Conservation (phyloP, 1,140 invertebrate species). For the Philotrypesis tridentata region DNA sequence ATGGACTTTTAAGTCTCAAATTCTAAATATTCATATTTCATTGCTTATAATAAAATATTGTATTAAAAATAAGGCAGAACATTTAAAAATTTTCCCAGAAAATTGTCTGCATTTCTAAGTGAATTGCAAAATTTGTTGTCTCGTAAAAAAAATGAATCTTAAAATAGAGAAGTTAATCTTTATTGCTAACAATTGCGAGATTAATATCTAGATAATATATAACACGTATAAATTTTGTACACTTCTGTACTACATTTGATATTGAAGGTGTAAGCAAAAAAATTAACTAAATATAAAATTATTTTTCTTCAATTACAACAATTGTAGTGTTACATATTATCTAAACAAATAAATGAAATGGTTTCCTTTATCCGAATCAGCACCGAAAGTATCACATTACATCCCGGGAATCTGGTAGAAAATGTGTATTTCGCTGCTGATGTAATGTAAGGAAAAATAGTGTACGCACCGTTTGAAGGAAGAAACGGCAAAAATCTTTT, state of each 20-base stretch:
- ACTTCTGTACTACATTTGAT: not conserved
- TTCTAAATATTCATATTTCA: constrained; percentile 15
- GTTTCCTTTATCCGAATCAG: not conserved
- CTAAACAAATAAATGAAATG: constrained; percentile 26
- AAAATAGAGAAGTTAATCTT: constrained; percentile 24
- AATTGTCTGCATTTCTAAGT: not conserved
- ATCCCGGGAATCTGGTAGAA: too few species aligned
- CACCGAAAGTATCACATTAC: too few species aligned
- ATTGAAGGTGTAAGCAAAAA: too few species aligned
- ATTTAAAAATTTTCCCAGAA: constrained; percentile 3
- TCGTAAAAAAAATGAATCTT: constrained; percentile 10
- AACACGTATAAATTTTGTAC: constrained; percentile 8
- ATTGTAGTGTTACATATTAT: constrained; percentile 38
- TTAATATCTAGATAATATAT: constrained; percentile 53
- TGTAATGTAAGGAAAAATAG: too few species aligned
- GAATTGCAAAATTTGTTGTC: not conserved
- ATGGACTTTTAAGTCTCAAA: constrained; percentile 13
- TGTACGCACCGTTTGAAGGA: too few species aligned
- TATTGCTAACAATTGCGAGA: constrained; percentile 55
- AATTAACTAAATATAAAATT: too few species aligned
- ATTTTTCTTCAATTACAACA: too few species aligned
- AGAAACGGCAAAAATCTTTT: too few species aligned
- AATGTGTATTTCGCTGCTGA: too few species aligned
- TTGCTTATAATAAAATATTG: constrained; percentile 2
- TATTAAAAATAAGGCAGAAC: constrained; percentile 22